phyloP scores from a whole-genome alignment of 2,888 invertebrate species.

The Lottia gigantea region DNA sequence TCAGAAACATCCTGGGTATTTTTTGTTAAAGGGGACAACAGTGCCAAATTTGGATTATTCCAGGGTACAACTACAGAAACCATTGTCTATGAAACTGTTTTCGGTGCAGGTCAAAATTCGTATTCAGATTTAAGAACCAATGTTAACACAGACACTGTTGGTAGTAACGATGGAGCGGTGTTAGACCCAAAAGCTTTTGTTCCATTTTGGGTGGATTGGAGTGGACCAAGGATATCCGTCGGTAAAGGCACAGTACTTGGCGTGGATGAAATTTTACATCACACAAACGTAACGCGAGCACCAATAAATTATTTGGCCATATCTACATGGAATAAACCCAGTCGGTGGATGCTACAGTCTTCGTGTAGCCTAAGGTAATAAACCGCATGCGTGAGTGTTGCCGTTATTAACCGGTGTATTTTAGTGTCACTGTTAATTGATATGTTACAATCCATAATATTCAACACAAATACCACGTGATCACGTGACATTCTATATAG shows the following conservation, averaged over 20 bases:
- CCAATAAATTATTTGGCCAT: neutral
- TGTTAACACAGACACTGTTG: neutral
- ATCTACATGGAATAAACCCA: neutral
- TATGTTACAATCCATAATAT: too few relatives aligned
- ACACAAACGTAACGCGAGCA: neutral
- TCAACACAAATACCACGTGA: too few relatives aligned
- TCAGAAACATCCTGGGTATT: neutral
- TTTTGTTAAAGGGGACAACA: neutral
- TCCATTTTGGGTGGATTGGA: neutral
- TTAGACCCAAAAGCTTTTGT: neutral
- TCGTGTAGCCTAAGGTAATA: neutral
- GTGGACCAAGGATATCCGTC: neutral
- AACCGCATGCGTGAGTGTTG: too few relatives aligned
- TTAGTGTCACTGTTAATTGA: too few relatives aligned
- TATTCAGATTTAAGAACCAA: neutral
- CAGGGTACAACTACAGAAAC: neutral
- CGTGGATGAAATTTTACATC: neutral
- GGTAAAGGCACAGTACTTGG: neutral
- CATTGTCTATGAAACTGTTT: neutral
- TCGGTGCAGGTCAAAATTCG: neutral
- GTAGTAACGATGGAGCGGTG: neutral
- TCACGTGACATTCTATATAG: too few relatives aligned
- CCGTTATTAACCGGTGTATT: too few relatives aligned
- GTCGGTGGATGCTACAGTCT: neutral
- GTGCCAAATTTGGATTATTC: neutral